Percentiles rank a stretch among this genome's conserved stretches.
phyloP scores from a whole-genome alignment of 2,113 vertebrate genomes.

The Glareola pratincola region DNA sequence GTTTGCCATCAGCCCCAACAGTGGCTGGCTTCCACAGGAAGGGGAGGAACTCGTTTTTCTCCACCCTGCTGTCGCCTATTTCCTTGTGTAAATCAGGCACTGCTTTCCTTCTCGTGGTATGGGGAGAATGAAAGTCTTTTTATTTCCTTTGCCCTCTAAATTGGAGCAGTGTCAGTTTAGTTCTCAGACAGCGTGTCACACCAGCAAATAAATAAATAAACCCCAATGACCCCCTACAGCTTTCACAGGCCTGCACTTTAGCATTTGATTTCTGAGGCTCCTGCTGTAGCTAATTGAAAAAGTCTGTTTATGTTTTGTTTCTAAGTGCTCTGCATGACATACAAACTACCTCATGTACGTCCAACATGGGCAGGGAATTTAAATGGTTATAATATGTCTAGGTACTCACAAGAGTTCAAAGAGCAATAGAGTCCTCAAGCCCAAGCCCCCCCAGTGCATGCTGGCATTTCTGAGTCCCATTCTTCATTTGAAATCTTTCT shows the following conservation, averaged over 20 bases:
- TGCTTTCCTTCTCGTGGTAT: rapidly evolving
- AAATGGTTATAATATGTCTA: neutral
- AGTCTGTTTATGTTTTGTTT: neutral
- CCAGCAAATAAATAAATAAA: neutral
- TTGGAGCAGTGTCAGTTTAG: neutral
- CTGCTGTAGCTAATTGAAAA: neutral
- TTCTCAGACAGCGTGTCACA: neutral
- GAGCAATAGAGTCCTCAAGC: neutral
- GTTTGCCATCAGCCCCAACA: rapidly evolving
- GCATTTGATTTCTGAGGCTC: neutral
- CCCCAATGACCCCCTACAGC: neutral
- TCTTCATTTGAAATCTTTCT: neutral
- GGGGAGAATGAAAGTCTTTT: neutral
- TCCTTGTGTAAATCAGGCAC: neutral
- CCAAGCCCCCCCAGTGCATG: neutral
- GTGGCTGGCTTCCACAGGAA: neutral
- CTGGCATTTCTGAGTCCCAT: neutral
- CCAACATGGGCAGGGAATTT: neutral
- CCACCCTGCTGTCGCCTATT: neutral
- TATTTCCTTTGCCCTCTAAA: neutral
- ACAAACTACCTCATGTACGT: neutral
- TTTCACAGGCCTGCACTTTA: neutral
- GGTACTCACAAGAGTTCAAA: neutral
- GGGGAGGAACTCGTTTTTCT: neutral
- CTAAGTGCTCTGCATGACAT: neutral